Evolutionary conservation across 1,140 invertebrate genomes (phyloP), one percentile per base, ranked within the genome.

Genomic region (Euglossa dilemma): DNA sequence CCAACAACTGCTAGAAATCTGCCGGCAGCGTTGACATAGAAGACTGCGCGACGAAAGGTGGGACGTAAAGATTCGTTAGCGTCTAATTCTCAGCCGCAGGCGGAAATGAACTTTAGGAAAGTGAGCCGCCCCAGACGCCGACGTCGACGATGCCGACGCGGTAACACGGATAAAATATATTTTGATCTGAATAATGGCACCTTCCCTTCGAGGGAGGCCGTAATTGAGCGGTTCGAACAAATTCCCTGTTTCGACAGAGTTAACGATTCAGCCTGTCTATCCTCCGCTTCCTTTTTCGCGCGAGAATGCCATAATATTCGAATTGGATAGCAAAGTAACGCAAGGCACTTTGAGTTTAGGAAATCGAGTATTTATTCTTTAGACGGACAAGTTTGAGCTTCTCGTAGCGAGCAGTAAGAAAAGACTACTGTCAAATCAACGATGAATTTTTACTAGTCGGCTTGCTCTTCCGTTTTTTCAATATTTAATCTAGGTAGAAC

Each of bases 11-110:
- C 73, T 83, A 87, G 86, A 72, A 78, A 84, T 85, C 82, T 85
- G 66, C 82, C 75, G 81, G 78, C 87, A 78, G 85, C 54, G 73
- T 69, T 86, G 87, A 88, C 87, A 83, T 80, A 77, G 70, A 87
- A 84, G 74, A 75, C 63, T 82, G 61, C 69, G 61, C 67, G 82
- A 70, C 82, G 85, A 81, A 88, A 87, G 82, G 63, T 74, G 75
- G 78, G 82, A 87, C 71, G 85, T 80, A 88, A 84, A 85, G 87
- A 88, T 88, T 88, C 85, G 87, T 88, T 88, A 88, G 85, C 86
- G 84, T 88, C 87, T 88, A 87, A 88, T 88, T 88, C 86, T 14
- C 54, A 72, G 75, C 82, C 75, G 76, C 67, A 45, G 76, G 52
- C 76, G 76, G 67, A 80, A 84, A 84, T 66, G 82, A 84, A 84